Conservation (phyloP, 2,888 invertebrate species). For the Pristionchus mayeri region DNA sequence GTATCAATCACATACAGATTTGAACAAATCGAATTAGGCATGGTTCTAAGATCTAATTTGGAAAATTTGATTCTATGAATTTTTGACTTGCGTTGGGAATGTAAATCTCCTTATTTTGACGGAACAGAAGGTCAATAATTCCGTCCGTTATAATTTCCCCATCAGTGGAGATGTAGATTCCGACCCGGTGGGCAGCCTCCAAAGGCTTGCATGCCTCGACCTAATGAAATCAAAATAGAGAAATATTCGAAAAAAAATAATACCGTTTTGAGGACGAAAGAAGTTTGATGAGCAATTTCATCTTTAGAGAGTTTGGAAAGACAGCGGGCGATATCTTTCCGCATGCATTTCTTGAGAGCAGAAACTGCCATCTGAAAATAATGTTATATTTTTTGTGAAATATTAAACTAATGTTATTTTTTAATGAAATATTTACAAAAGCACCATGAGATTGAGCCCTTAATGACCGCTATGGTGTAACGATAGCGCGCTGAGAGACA, state of each 20-base stretch:
- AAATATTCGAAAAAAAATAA: background rate
- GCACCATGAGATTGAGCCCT: no score
- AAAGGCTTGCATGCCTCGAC: background rate
- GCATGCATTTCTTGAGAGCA: no score
- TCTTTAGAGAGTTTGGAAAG: background rate
- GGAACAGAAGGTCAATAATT: constrained; percentile 18
- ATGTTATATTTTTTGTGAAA: no score
- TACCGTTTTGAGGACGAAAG: background rate
- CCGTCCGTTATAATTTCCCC: background rate
- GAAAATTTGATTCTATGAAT: no score
- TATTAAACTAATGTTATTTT: no score
- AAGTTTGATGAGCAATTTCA: background rate
- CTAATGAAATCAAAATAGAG: background rate
- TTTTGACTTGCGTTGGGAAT: constrained; percentile 8
- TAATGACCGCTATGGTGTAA: no score
- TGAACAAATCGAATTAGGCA: no score
- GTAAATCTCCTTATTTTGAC: background rate
- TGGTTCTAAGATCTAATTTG: background rate
- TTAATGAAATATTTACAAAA: no score
- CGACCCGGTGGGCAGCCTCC: background rate
- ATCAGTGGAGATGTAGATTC: background rate
- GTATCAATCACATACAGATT: background rate
- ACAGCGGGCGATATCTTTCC: no score
- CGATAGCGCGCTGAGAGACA: no score
- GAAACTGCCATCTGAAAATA: no score